Evolutionary conservation across 2,888 invertebrate species (phyloP), one percentile per base, ranked within the genome.

Genomic region (Apodemia zela): DNA sequence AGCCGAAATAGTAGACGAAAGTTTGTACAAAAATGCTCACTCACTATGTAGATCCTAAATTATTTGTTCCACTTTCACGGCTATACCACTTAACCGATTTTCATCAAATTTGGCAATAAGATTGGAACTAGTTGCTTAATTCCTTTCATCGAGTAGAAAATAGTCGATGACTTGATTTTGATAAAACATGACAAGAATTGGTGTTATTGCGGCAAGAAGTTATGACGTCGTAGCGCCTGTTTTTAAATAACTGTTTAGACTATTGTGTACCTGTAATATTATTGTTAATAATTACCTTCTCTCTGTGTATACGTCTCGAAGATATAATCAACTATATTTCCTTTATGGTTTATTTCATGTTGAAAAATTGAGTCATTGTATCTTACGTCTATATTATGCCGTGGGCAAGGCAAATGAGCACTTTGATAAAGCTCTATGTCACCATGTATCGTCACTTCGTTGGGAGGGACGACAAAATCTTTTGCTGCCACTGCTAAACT

Each of bases 301-400:
- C 61, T 51, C 15, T 21, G 21, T 57, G 29, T 29, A 38, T 60
- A 35, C 62, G 62, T 21, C 62, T 38, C 61, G 17, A 59, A 49
- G 47, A 54, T 60, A 66, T 70, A 89, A 95, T 95, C 87, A 79
- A 94, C 93, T 84, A 95, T 91, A 49, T 82, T 80, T 18, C 91
- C 85, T 78, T 95, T 95, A 82, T 86, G 64, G 75, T 87, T 84
- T 33, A 58, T 62, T 6, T 76, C 73, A 61, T 81, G 71, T 59
- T 84, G 77, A 70, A 95, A 87, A 62, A 94, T 74, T 3, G 94
- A 92, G 60, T 69, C 79, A 82, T 95, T 94, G 74, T 92, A 94
- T 74, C 86, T 85, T 33, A 76, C 84, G 70, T 95, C 93, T 64
- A 89, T 78, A 38, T 88, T 76, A 71, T 89, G 85, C 71, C 78